A percentile compares a stretch with the other conserved stretches of the same genome.
These are phyloP conservation scores for Anas platyrhynchos DNA, from an alignment of 2,113 vertebrate genomes.

Conservation along the genomic window DNA sequence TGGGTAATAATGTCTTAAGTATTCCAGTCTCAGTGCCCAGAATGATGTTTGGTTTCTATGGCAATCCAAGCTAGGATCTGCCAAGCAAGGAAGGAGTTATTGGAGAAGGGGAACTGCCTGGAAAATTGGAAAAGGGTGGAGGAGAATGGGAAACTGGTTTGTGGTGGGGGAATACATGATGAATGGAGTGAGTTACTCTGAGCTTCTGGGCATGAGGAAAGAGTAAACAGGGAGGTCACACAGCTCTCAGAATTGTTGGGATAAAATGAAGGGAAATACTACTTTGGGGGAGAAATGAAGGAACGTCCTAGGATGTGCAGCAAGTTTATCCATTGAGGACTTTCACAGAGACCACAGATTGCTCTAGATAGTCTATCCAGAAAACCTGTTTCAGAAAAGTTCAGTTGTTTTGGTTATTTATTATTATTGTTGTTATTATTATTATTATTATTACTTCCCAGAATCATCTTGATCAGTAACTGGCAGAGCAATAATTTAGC, in stretches of 20 bases:
- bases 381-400: not conserved
- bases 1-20: not conserved
- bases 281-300: not conserved
- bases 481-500: not conserved
- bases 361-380: not conserved
- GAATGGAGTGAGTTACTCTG: not conserved
- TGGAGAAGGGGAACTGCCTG: not conserved
- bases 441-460: too few relatives aligned
- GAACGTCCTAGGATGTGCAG: not conserved
- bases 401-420: too few relatives aligned
- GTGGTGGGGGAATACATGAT: not conserved
- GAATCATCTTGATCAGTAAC: not conserved
- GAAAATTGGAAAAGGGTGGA: not conserved
- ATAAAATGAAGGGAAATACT: not conserved
- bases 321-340: not conserved
- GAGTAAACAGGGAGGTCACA: not conserved
- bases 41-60: not conserved
- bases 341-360: not conserved
- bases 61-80: not conserved
- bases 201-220: not conserved
- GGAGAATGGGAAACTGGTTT: not conserved
- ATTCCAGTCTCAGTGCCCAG: not conserved
- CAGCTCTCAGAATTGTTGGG: not conserved
- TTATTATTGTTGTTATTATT: not conserved
- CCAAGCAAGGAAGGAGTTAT: not conserved